Percentiles rank a stretch among this genome's conserved stretches.
Conservation (phyloP, 2,797 vertebrate genomes). For the Miichthys miiuy region DNA sequence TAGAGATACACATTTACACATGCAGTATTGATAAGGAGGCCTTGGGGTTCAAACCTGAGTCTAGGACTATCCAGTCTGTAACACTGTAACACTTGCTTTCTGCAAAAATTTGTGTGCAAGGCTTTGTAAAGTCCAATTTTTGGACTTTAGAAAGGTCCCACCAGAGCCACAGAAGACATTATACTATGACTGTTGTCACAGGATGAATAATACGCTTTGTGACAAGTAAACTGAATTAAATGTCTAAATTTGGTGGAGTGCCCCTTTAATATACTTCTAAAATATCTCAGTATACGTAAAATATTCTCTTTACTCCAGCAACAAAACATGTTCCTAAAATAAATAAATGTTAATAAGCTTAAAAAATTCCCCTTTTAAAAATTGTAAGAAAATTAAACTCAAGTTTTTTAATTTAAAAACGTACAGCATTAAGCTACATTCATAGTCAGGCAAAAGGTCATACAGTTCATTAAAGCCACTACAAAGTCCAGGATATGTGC, state of each 20-base stretch:
- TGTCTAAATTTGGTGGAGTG: not conserved
- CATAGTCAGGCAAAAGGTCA: not conserved
- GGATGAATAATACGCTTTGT: not conserved
- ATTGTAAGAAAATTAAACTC: not conserved
- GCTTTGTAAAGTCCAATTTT: not conserved
- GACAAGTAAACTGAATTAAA: not conserved
- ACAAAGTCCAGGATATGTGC: slow-evolving; percentile 1
- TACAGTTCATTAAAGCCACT: not conserved
- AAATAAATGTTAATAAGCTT: too few species aligned
- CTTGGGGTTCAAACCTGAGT: not conserved
- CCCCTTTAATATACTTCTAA: not conserved
- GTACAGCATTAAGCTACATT: not conserved
- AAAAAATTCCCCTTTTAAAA: not conserved
- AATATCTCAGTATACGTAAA: not conserved
- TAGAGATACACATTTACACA: not conserved
- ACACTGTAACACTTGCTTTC: not conserved
- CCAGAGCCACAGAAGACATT: not conserved
- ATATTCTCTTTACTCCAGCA: not conserved
- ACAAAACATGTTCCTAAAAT: not conserved
- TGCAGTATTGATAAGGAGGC: too few species aligned
- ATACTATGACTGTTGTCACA: not conserved
- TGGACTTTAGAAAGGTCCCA: not conserved
- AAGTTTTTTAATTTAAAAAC: not conserved
- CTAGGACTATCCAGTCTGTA: not conserved
- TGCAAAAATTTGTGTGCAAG: not conserved